Base-by-base conservation (phyloP, 2,113 vertebrate species). In the Talpa occidentalis region DNA sequence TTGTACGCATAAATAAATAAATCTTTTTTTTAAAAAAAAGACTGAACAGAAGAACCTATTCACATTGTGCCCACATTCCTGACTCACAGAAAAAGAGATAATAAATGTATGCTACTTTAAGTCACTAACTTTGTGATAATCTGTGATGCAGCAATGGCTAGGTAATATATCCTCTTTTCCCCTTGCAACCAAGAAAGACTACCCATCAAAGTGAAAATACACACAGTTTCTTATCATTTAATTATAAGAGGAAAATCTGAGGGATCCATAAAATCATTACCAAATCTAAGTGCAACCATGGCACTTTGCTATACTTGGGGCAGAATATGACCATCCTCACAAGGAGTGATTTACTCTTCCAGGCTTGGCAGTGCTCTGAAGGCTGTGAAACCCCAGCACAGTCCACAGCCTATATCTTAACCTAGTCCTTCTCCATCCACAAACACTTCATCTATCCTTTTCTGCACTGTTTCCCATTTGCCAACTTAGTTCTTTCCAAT, bases 141-240 rank as follows among this genome's bases (percentile, higher is more conserved):
- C 12, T 96, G 59, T 73, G 89, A 94, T 67, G 30, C 6, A 94
- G 64, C 54, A 95, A 93, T 35, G 89, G 35, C 60, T 91, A 89
- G 92, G 30, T 66, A 95, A 84, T 66, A 87, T 2, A 74, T 21
- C 88, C 14, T 69, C 42, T 92, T 80, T 94, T 12, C 47, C 94
- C 30, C 37, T 95, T 94, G 62, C 3, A 87, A 52, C 2, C 44
- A 92, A 90, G 69, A n/a, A 95, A 82, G 76, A 83, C 56, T 77
- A 93, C 17, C 95, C 22, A 32, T 59, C 69, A 49, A 88, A 96
- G 35, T 89, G 42, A 96, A 93, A 69, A 82, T 30, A 67, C 16
- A 80, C 3, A 67, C 47, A 91, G 30, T 82, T 83, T 95, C 49
- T 93, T n/a, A 85, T 74, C 52, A 90, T 47, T 59, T 59, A 91